phyloP scores from a whole-genome alignment of 2,113 vertebrate genomes.

The Mixornis gularis region DNA sequence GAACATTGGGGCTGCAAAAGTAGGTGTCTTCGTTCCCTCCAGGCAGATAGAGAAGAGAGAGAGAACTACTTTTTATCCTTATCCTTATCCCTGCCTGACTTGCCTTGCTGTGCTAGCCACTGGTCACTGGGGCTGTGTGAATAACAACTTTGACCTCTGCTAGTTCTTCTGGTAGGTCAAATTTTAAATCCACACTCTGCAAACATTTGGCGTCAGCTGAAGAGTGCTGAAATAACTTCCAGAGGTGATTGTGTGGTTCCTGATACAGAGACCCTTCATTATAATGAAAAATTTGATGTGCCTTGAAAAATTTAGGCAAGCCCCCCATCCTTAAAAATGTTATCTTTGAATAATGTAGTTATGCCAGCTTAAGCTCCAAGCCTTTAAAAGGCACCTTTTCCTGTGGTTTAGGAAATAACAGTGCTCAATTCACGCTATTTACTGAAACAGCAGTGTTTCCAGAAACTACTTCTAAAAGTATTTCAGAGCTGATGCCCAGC shows the following conservation, averaged over 20 bases:
- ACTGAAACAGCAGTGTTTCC: not conserved
- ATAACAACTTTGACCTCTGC: not conserved
- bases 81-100: not conserved
- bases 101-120: not conserved
- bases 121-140: not conserved
- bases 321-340: not conserved
- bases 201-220: not conserved
- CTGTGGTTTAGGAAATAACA: not conserved
- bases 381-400: not conserved
- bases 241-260: not conserved
- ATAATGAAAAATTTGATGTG: not conserved
- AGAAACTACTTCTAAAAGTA: not conserved
- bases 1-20: conserved; percentile 27
- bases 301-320: not conserved
- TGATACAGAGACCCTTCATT: not conserved
- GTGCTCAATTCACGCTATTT: not conserved
- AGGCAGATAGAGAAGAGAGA: conserved; percentile 20
- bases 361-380: not conserved
- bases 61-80: conserved; percentile 8
- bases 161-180: not conserved
- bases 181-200: not conserved
- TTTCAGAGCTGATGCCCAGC: not conserved
- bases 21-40: conserved; percentile 59
- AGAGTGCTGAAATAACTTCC: not conserved
- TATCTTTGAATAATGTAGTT: not conserved